A percentile compares a stretch with the other conserved stretches of the same genome.
These are phyloP conservation scores for Apeltes quadracus DNA, from an alignment of 2,113 vertebrate species.

Conservation along the genomic window DNA sequence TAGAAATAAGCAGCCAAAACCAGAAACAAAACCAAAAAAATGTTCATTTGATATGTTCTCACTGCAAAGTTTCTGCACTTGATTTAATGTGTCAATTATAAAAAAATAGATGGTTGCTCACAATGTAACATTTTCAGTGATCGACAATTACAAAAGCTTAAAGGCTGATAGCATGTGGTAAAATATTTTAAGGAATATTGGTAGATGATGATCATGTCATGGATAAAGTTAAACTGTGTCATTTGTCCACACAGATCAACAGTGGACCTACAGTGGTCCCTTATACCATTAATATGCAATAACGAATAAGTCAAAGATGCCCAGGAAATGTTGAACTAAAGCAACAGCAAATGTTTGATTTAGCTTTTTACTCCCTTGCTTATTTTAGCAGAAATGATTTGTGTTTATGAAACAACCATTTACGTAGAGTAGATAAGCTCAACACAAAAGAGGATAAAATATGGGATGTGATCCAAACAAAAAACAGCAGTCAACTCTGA, in stretches of 20 bases:
- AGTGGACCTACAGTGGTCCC: not conserved
- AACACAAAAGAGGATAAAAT: not conserved
- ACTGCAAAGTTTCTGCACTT: conserved; percentile 23
- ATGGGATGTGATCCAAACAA: not conserved
- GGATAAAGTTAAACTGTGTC: too few species aligned
- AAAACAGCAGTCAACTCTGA: not conserved
- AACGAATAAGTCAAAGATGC: not conserved
- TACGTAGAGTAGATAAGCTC: not conserved
- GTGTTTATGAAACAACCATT: not conserved
- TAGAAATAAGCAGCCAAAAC: conserved; percentile 51
- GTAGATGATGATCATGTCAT: too few species aligned
- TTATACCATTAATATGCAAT: not conserved
- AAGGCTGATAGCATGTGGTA: too few species aligned
- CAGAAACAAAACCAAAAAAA: conserved; percentile 32
- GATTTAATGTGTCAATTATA: conserved; percentile 28
- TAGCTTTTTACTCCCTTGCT: not conserved
- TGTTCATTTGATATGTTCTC: conserved; percentile 40
- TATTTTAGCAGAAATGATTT: not conserved
- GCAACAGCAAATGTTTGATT: not conserved
- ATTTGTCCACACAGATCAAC: not conserved
- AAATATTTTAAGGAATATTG: too few species aligned
- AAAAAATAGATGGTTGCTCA: too few species aligned
- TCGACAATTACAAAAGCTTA: too few species aligned
- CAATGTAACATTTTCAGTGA: too few species aligned
- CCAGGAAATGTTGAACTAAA: not conserved